These are phyloP conservation scores for Halichoeres trimaculatus DNA, from an alignment of 2,113 vertebrate species.

Conservation along the genomic window DNA sequence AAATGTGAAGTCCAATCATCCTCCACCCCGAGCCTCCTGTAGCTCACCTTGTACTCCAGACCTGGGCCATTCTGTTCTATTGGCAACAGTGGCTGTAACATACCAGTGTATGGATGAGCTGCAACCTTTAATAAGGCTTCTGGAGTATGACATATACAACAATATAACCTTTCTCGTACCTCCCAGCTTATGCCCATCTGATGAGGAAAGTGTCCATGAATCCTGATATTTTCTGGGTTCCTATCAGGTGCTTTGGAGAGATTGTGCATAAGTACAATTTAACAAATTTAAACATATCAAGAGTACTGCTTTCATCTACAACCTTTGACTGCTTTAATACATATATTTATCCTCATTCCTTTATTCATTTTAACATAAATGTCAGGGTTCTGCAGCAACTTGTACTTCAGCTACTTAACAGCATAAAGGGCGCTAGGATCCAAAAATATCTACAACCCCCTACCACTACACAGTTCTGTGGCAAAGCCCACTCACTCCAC, in stretches of 20 bases:
- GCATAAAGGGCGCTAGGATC: slow-evolving; percentile 2
- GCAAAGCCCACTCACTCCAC: slow-evolving; percentile 2
- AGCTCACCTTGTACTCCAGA: slow-evolving; percentile 92
- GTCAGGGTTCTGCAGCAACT: slow-evolving; percentile 18
- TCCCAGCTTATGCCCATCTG: slow-evolving; percentile 98
- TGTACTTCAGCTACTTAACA: neutral
- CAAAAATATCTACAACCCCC: slow-evolving; percentile 14
- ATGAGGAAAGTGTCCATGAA: slow-evolving; percentile 89
- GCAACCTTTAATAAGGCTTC: neutral
- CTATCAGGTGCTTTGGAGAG: slow-evolving; percentile 90
- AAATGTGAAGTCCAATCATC: slow-evolving; percentile 87
- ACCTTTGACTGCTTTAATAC: neutral
- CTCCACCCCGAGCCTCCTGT: slow-evolving; percentile 85
- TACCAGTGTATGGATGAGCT: slow-evolving; percentile 10
- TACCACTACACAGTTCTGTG: slow-evolving; percentile 1
- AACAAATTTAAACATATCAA: neutral
- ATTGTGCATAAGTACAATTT: slow-evolving; percentile 9
- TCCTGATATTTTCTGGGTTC: slow-evolving; percentile 91
- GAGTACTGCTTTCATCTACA: neutral
- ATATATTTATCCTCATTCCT: neutral
- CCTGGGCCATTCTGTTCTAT: slow-evolving; percentile 91
- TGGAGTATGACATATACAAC: neutral
- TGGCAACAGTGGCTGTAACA: slow-evolving; percentile 86
- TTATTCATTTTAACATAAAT: slow-evolving; percentile 5
- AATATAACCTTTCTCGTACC: slow-evolving; percentile 75